Evolutionary conservation across 1,140 invertebrate species (phyloP), one percentile per base, ranked within the genome.

Genomic region (Oedothorax gibbosus): DNA sequence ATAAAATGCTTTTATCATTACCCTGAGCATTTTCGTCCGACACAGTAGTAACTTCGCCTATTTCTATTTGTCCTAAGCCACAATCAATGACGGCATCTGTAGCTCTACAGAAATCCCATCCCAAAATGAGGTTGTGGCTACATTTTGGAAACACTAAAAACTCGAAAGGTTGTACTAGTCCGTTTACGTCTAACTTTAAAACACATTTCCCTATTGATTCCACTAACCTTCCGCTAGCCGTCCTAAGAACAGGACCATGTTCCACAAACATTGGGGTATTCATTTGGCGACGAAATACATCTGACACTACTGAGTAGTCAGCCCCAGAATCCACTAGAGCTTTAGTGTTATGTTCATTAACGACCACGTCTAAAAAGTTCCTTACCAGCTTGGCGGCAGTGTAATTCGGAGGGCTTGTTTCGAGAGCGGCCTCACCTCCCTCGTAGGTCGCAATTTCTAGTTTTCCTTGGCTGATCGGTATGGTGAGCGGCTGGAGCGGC

Each of bases 81-180:
- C 69, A 71, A n/a, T 71, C 50, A 51, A 53, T 71, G 5, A 50
- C 49, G 21, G 66, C 66, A 69, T 69, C 66, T 35, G 66, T 69
- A 8, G 66, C 21, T 7, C 2, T 21, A 15, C 35, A 69, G 51
- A 69, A 69, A 14, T 69, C 21, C 20, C 21, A 69, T 69, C 66
- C 21, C 9, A 7, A 49, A 9, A 49, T 69, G 21, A 69, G 15
- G 35, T 69, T 0, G 51, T 69, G 21, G 21, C 66, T 69, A 12
- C 66, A 69, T 5, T 69, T 53, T 11, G 21, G 11, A 12, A 69
- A 69, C 21, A 50, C 21, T 0, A 49, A 49, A 69, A 69, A 69
- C 51, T 69, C 21, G 51, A 49, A 69, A 6, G 21, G 15, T 20
- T 49, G 35, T 14, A 65, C n/a, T 8, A 15, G 18, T 65, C 7